A percentile compares a stretch with the other conserved stretches of the same genome.
phyloP scores from a whole-genome alignment of 2,888 invertebrate species.

The Bursaphelenchus okinawaensis region DNA sequence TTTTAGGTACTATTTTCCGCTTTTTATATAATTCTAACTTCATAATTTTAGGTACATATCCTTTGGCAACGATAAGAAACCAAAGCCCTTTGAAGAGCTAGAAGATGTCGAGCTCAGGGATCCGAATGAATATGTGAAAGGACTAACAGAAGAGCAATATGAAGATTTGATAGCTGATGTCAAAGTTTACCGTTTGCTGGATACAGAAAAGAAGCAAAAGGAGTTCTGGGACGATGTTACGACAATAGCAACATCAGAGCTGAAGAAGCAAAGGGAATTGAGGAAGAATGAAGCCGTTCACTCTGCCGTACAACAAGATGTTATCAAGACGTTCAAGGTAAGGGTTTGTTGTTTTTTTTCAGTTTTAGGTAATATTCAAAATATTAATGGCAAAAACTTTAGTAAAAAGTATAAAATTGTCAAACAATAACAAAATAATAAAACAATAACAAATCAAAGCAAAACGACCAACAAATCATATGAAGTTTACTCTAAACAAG shows the following conservation, averaged over 20 bases:
- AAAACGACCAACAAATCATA: too few species aligned
- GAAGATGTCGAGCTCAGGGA: constrained; percentile 92
- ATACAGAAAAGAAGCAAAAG: constrained; percentile 20
- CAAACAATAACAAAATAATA: too few species aligned
- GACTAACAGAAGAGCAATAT: constrained; percentile 30
- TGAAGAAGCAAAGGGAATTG: constrained; percentile 25
- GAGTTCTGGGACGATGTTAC: constrained; percentile 37
- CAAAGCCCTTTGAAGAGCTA: constrained; percentile 64
- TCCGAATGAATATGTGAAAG: constrained; percentile 85
- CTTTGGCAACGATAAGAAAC: constrained; percentile 23
- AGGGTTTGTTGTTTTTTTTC: constrained; percentile 2
- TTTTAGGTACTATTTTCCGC: not conserved
- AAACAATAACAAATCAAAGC: too few species aligned
- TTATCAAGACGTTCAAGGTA: constrained; percentile 75
- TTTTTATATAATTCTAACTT: not conserved
- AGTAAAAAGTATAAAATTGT: too few species aligned
- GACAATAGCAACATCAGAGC: constrained; percentile 27
- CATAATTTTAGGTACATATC: constrained; percentile 35
- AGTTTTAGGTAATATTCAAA: too few species aligned
- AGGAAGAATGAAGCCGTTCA: constrained; percentile 72
- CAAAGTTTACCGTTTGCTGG: constrained; percentile 19
- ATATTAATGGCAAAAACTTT: too few species aligned
- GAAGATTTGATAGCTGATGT: not conserved
- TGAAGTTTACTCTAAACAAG: too few species aligned
- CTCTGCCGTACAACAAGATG: constrained; percentile 81